phyloP scores from a whole-genome alignment of 2,113 vertebrate genomes.

The Lanius collurio region DNA sequence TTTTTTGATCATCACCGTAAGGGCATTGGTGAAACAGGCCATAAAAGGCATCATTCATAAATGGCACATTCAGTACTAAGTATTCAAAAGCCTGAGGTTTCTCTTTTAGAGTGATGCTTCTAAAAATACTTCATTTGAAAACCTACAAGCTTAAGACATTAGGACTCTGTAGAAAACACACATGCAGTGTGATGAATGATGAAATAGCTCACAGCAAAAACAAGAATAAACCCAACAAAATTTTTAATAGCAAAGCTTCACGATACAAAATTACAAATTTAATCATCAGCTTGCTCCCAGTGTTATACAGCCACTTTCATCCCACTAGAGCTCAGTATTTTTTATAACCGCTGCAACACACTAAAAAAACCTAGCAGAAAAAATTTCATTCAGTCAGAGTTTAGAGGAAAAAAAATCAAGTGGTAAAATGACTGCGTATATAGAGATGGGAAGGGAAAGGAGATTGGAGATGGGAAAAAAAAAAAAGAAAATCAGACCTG shows the following conservation, averaged over 20 bases:
- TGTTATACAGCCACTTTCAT: neutral
- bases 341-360: neutral
- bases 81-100: neutral
- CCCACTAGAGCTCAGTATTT: neutral
- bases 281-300: neutral
- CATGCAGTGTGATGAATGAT: neutral
- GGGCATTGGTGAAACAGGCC: neutral
- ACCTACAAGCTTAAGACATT: neutral
- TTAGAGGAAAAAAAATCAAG: rapidly evolving
- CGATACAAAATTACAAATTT: neutral
- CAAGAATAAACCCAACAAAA: neutral
- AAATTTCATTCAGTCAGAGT: neutral
- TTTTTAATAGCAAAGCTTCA: neutral
- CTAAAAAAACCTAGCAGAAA: neutral
- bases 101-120: neutral
- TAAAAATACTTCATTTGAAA: neutral
- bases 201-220: neutral
- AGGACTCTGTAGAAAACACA: neutral
- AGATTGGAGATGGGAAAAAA: neutral
- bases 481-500: neutral
- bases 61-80: neutral
- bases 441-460: neutral
- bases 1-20: neutral
- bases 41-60: neutral
- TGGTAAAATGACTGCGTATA: rapidly evolving